Conservation (phyloP, 1,140 invertebrate genomes). For the Drosophila funebris region DNA sequence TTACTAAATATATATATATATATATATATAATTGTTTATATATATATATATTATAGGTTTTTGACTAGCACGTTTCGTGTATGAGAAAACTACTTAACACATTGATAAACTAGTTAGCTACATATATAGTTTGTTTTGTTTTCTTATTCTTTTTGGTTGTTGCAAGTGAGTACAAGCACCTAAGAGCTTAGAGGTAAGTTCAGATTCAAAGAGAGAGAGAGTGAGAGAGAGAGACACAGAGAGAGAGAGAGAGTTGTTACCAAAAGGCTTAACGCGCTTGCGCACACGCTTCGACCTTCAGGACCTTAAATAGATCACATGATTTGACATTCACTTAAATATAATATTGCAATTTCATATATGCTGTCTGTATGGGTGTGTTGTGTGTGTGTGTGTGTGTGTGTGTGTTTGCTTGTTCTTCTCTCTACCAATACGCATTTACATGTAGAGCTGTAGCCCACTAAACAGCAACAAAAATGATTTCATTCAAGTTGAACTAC, state of each 20-base stretch:
- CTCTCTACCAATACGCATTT: slow-evolving; percentile 50
- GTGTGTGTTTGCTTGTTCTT: not conserved
- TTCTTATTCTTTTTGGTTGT: too few relatives aligned
- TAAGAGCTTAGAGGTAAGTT: slow-evolving; percentile 48
- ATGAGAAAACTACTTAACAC: slow-evolving; percentile 36
- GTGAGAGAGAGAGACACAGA: too few relatives aligned
- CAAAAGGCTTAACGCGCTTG: slow-evolving; percentile 62
- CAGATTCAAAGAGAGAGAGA: slow-evolving; percentile 38
- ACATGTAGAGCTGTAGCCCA: slow-evolving; percentile 41
- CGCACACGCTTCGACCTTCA: slow-evolving; percentile 51
- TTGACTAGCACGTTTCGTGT: slow-evolving; percentile 71
- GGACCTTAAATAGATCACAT: slow-evolving; percentile 83
- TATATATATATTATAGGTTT: slow-evolving; percentile 57
- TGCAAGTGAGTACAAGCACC: slow-evolving; percentile 36
- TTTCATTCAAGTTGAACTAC: slow-evolving; percentile 36
- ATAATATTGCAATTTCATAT: slow-evolving; percentile 75
- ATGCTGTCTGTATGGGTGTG: slow-evolving; percentile 37
- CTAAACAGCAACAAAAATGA: slow-evolving; percentile 16
- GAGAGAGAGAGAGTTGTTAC: slow-evolving; percentile 53
- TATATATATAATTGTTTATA: too few relatives aligned
- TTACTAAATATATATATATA: slow-evolving; percentile 7
- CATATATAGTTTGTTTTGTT: slow-evolving; percentile 18
- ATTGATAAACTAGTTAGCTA: slow-evolving; percentile 37
- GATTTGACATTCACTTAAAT: slow-evolving; percentile 81
- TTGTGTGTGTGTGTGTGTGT: slow-evolving; percentile 18